Percentiles rank a stretch among this genome's conserved stretches.
Conservation (phyloP, 2,797 vertebrate genomes). For the Oreortyx pictus region DNA sequence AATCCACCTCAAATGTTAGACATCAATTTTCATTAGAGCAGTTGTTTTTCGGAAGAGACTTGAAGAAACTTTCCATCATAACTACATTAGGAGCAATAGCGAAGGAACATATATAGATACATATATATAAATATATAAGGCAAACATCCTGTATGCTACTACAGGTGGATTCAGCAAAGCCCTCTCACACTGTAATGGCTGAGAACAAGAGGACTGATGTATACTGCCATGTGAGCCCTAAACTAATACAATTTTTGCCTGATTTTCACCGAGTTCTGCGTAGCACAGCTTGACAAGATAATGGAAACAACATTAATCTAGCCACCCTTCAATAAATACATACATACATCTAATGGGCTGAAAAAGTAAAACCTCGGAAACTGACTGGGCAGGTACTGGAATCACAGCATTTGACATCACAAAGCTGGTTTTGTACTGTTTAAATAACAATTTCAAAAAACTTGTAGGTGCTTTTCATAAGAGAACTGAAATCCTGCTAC, state of each 20-base stretch:
- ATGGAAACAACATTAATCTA: not conserved
- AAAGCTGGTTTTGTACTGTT: not conserved
- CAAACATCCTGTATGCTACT: not conserved
- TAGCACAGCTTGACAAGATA: not conserved
- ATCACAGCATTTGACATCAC: not conserved
- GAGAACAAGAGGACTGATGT: fast-evolving
- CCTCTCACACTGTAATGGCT: not conserved
- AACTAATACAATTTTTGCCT: not conserved
- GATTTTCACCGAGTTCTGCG: not conserved
- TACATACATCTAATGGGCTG: not conserved
- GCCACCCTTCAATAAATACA: not conserved
- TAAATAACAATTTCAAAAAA: not conserved
- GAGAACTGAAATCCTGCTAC: not conserved
- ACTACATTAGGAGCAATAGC: not conserved
- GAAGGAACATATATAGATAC: not conserved
- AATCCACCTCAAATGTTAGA: not conserved
- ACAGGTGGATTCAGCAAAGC: not conserved
- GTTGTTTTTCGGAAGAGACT: not conserved
- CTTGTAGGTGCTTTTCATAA: not conserved
- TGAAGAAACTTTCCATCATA: not conserved
- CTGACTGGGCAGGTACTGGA: not conserved
- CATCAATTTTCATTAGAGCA: not conserved
- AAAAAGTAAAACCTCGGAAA: not conserved
- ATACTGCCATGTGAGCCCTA: not conserved
- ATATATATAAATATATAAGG: too few relatives aligned